A percentile compares a stretch with the other conserved stretches of the same genome.
Evolutionary conservation across 2,888 invertebrate genomes (phyloP).

Genomic region (Deilephila porcellus): DNA sequence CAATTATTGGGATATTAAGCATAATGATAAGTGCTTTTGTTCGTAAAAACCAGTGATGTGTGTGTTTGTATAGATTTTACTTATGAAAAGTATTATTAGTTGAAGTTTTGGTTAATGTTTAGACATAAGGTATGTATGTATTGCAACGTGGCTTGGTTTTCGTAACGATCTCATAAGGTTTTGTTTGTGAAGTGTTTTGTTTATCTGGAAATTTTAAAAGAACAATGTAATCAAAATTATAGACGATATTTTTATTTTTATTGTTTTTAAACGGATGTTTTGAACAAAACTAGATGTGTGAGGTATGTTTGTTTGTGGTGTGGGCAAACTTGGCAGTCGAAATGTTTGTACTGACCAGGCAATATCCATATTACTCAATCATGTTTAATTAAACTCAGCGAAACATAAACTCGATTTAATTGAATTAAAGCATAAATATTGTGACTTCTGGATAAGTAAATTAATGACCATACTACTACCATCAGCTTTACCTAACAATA

Average conservation of each 20-base stretch:
- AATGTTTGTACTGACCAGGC: background rate
- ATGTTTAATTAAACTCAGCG: too few relatives aligned
- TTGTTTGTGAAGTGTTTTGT: constrained; percentile 85
- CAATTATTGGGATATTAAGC: background rate
- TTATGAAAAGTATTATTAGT: constrained; percentile 79
- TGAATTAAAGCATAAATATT: too few relatives aligned
- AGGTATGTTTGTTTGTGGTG: constrained; percentile 5
- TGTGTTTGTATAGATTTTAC: constrained; percentile 46
- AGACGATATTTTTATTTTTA: constrained; percentile 31
- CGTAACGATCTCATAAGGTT: constrained; percentile 84
- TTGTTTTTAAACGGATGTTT: constrained; percentile 25
- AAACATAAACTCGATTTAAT: too few relatives aligned
- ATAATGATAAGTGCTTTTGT: constrained; percentile 1
- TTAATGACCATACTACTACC: background rate
- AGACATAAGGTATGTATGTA: constrained; percentile 39
- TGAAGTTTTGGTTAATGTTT: constrained; percentile 53
- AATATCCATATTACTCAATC: background rate
- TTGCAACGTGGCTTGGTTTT: constrained; percentile 81
- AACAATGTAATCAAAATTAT: constrained; percentile 36
- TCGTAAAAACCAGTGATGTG: background rate
- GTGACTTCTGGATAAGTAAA: too few relatives aligned
- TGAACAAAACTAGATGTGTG: background rate
- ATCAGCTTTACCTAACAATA: background rate
- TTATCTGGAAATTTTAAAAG: constrained; percentile 82
- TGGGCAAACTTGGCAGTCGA: background rate